These are phyloP conservation scores for Imbricaverruca yamaguchii DNA, from an alignment of 2,888 invertebrate genomes.

Conservation along the genomic window DNA sequence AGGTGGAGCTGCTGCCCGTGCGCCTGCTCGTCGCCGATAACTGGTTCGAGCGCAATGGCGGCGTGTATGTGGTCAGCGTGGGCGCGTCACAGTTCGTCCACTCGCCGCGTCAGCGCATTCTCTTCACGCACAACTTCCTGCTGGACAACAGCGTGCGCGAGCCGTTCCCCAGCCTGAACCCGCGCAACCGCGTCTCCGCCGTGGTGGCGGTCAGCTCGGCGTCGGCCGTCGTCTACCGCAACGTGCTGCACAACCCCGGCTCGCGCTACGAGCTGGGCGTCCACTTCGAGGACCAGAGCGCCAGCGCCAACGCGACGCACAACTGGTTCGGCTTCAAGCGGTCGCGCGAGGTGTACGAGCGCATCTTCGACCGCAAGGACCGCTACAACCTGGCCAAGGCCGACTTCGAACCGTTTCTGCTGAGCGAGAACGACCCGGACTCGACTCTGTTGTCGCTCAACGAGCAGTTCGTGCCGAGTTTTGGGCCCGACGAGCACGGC, in stretches of 20 bases:
- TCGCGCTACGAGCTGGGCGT: conserved; percentile 92
- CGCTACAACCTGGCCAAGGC: conserved; percentile 92
- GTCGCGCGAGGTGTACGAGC: conserved; percentile 39
- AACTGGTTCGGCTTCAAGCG: conserved; percentile 73
- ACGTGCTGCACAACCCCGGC: conserved; percentile 82
- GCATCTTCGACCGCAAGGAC: conserved; percentile 61
- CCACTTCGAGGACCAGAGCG: conserved; percentile 77
- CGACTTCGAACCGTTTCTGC: conserved; percentile 78
- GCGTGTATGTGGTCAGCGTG: conserved; percentile 77
- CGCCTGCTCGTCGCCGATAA: conserved; percentile 74
- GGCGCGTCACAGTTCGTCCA: conserved; percentile 69
- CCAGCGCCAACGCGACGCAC: conserved; percentile 82
- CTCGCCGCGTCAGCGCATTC: conserved; percentile 55
- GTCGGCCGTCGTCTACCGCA: conserved; percentile 79
- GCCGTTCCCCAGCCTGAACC: conserved; percentile 65
- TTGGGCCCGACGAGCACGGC: conserved; percentile 61
- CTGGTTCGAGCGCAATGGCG: conserved; percentile 78
- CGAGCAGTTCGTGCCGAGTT: conserved; percentile 60
- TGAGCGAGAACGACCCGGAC: conserved; percentile 67
- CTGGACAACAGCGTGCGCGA: conserved; percentile 76
- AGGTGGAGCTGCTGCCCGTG: conserved; percentile 63
- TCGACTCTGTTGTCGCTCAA: conserved; percentile 44
- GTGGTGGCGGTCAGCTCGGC: conserved; percentile 79
- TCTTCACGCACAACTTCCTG: conserved; percentile 82
- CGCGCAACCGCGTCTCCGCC: conserved; percentile 86